Conservation (phyloP, 2,113 vertebrate genomes). For the Panthera uncia region DNA sequence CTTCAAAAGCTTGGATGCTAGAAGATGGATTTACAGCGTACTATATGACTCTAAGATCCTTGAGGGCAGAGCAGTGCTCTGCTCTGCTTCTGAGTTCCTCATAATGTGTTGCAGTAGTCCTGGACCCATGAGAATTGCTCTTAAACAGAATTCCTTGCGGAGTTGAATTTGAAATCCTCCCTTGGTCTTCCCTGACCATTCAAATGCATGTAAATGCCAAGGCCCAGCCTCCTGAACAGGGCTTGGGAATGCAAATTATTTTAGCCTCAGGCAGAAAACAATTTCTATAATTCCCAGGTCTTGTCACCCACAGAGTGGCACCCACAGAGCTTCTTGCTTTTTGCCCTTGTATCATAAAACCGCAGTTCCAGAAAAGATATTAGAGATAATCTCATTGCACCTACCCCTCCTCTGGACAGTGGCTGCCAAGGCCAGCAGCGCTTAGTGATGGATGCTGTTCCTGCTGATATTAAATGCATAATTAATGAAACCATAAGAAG, state of each 20-base stretch:
- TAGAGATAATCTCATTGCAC: conserved; percentile 16
- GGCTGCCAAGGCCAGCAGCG: not conserved
- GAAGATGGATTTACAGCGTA: not conserved
- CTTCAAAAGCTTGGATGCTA: not conserved
- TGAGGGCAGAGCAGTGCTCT: not conserved
- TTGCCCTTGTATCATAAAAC: conserved; percentile 50
- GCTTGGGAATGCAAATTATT: not conserved
- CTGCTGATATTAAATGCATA: conserved; percentile 70
- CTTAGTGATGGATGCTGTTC: conserved; percentile 42
- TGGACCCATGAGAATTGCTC: not conserved
- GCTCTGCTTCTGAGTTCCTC: not conserved
- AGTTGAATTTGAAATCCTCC: not conserved
- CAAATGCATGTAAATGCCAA: not conserved
- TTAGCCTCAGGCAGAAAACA: conserved; percentile 11
- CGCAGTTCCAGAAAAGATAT: not conserved
- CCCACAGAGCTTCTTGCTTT: not conserved
- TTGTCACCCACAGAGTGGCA: not conserved
- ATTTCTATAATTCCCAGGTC: not conserved
- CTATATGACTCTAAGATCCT: not conserved
- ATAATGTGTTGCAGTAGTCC: not conserved
- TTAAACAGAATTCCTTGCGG: not conserved
- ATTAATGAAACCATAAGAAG: conserved; percentile 58
- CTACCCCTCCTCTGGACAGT: conserved; percentile 27
- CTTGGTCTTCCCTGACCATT: not conserved
- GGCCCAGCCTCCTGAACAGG: not conserved